These are phyloP conservation scores for Plagodis pulveraria DNA, from an alignment of 2,888 invertebrate species.

Conservation along the genomic window DNA sequence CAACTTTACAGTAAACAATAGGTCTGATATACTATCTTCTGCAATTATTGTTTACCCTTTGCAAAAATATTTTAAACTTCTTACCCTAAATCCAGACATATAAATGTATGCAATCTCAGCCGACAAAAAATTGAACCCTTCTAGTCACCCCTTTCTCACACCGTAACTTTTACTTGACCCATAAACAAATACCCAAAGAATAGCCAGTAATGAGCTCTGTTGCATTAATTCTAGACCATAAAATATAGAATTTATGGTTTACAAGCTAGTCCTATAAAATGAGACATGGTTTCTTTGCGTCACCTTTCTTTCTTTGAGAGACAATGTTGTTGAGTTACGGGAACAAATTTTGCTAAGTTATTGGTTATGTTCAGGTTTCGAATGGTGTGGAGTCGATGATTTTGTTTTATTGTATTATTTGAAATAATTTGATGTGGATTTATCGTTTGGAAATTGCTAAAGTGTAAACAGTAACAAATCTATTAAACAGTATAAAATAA, in stretches of 20 bases:
- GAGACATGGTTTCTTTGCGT: constrained; percentile 72
- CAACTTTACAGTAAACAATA: too few relatives aligned
- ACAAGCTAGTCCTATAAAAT: constrained; percentile 77
- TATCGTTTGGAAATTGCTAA: too few relatives aligned
- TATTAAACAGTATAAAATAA: too few relatives aligned
- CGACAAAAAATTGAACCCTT: constrained; percentile 40
- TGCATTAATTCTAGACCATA: constrained; percentile 82
- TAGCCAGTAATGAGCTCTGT: constrained; percentile 77
- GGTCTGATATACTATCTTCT: too few relatives aligned
- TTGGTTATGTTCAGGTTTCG: constrained; percentile 40
- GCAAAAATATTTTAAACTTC: too few relatives aligned
- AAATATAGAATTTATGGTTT: constrained; percentile 75
- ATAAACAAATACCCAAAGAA: constrained; percentile 79
- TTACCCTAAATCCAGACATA: background rate
- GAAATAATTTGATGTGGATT: background rate
- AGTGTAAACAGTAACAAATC: too few relatives aligned
- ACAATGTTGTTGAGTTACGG: constrained; percentile 77
- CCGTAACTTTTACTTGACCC: constrained; percentile 81
- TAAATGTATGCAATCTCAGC: constrained; percentile 7
- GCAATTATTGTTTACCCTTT: too few relatives aligned
- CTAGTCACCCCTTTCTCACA: constrained; percentile 68
- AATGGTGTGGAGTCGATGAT: constrained; percentile 48
- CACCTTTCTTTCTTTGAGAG: constrained; percentile 55
- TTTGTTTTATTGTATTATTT: constrained; percentile 10
- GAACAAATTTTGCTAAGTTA: constrained; percentile 66